Base-by-base conservation (phyloP, 2,797 vertebrate species). In the Myripristis jacobus region DNA sequence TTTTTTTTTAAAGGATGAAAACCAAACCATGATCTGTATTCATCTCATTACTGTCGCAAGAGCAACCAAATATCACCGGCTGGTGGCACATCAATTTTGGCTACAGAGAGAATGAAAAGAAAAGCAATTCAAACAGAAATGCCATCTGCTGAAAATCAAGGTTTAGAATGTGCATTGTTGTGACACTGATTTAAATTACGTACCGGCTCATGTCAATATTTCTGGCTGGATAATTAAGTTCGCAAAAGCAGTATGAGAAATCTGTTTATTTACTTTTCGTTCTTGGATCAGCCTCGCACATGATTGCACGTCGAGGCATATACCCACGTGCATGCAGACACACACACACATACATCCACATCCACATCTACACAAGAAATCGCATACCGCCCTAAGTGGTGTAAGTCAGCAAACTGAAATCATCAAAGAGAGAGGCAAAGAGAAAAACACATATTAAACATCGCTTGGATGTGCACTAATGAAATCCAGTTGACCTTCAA, bases 401-500 rank as follows among this genome's bases (percentile, higher is more conserved):
- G 8, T 19, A 47, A 47, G 43, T 71, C 44, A 69, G 54, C 64
- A 46, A 59, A 83, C 81, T 78, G 60, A 68, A 83, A 84, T 68
- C 75, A 72, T 81, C 73, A 78, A 47, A 63, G 47, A 64, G 51
- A 34, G 51, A 70, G 43, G 25, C 24, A 25, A 73, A 66, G 57
- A 70, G 46, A 72, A 81, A 80, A 83, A 38, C 52, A 65, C 34
- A 63, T 69, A 43, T 67, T 70, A 3, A n/a, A 34, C 43, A 64
- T 55, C 52, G 70, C 67, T 73, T 57, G 53, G 36, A 70, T 74
- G 48, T 59, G 25, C 81, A 83, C 85, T 85, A 73, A 86, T 81
- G 50, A 88, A 87, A 89, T 73, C 67, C 69, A 77, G 82, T 91
- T 91, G 87, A 91, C 86, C 85, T 89, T 91, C 79, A 87, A 50